These are phyloP conservation scores for Mesorhabditis spiculigera DNA, from an alignment of 2,888 invertebrate species.

Conservation along the genomic window DNA sequence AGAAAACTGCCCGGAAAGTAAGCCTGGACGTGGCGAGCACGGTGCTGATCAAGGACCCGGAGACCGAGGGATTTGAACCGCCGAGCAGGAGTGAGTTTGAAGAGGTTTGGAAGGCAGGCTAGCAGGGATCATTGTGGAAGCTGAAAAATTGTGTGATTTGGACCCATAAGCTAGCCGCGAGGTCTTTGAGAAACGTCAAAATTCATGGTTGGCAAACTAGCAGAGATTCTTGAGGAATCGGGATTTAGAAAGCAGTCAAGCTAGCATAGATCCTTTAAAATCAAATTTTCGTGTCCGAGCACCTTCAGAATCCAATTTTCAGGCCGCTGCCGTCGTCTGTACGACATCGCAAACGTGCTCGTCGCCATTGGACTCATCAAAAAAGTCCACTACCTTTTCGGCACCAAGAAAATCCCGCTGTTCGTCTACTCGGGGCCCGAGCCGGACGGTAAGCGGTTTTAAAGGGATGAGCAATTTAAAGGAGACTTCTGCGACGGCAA, in stretches of 20 bases:
- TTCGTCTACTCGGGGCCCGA: constrained; percentile 58
- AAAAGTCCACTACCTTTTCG: constrained; percentile 65
- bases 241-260: too few species aligned
- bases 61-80: constrained; percentile 55
- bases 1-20: constrained; percentile 47
- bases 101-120: too few species aligned
- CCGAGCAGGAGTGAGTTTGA: constrained; percentile 44
- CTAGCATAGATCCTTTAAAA: not conserved
- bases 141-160: too few species aligned
- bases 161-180: too few species aligned
- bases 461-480: not conserved
- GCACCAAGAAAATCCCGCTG: constrained; percentile 58
- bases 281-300: not conserved
- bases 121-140: too few species aligned
- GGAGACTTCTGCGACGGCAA: not conserved
- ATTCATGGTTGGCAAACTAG: too few species aligned
- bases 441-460: constrained; percentile 35
- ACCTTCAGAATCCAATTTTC: not conserved
- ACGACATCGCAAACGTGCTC: constrained; percentile 77
- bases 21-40: constrained; percentile 56
- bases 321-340: constrained; percentile 67
- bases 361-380: constrained; percentile 73
- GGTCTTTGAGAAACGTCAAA: too few species aligned
- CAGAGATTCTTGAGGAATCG: too few species aligned
- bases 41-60: constrained; percentile 56